Conservation (phyloP, 2,888 invertebrate genomes). For the Zhengitettix transpicula region DNA sequence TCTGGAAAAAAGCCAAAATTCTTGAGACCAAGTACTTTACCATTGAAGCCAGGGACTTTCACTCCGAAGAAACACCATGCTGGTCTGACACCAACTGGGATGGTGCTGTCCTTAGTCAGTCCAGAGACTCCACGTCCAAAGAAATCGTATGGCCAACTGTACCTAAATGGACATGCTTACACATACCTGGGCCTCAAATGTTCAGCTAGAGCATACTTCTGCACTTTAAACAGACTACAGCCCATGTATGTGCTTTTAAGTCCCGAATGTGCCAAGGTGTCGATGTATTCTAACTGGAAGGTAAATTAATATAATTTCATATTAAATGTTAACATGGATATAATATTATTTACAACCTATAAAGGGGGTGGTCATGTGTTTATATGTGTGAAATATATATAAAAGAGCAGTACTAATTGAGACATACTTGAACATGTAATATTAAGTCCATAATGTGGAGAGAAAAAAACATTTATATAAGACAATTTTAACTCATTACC, state of each 20-base stretch:
- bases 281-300: slow-evolving; percentile 96
- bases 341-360: no score
- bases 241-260: slow-evolving; percentile 67
- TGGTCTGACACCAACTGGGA: slow-evolving; percentile 46
- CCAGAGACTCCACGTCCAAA: slow-evolving; percentile 83
- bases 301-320: slow-evolving; percentile 24
- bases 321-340: no score
- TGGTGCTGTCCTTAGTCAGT: slow-evolving; percentile 64
- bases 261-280: slow-evolving; percentile 71
- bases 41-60: slow-evolving; percentile 69
- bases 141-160: slow-evolving; percentile 76
- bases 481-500: no score
- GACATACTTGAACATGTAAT: no score
- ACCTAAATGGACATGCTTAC: slow-evolving; percentile 80
- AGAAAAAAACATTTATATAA: no score
- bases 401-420: no score
- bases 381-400: no score
- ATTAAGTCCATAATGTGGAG: no score
- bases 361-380: no score
- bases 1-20: slow-evolving; percentile 35
- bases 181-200: slow-evolving; percentile 82
- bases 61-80: slow-evolving; percentile 68
- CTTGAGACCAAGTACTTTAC: slow-evolving; percentile 63
- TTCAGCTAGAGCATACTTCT: slow-evolving; percentile 80
- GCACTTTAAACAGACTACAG: slow-evolving; percentile 83